A percentile compares a stretch with the other conserved stretches of the same genome.
phyloP scores from a whole-genome alignment of 2,797 vertebrate species.

The Malacoctenus gilli region DNA sequence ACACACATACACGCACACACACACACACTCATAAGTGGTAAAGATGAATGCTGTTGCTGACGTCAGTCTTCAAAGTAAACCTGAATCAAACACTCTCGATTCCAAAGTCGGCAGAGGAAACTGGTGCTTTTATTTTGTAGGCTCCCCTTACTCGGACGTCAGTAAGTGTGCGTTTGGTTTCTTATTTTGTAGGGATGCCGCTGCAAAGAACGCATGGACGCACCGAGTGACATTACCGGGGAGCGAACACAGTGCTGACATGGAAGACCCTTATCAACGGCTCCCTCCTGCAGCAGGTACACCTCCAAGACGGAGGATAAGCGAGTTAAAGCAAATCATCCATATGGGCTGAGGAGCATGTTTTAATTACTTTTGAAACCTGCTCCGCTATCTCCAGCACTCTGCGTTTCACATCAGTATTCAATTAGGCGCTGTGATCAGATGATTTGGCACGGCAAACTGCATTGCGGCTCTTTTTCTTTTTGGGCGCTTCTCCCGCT shows the following conservation, averaged over 20 bases:
- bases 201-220: no score
- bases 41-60: no score
- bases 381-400: constrained; percentile 52
- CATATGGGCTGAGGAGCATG: constrained; percentile 56
- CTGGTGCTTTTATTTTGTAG: no score
- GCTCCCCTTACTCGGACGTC: no score
- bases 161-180: no score
- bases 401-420: constrained; percentile 67
- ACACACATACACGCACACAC: no score
- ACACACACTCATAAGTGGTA: no score
- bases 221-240: constrained; percentile 15
- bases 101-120: no score
- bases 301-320: constrained; percentile 40
- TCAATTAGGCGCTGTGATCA: constrained; percentile 70
- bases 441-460: constrained; percentile 67
- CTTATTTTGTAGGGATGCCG: no score
- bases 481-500: constrained; percentile 20
- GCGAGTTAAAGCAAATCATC: constrained; percentile 62
- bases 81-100: no score
- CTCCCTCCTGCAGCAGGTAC: constrained; percentile 50
- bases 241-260: constrained; percentile 45
- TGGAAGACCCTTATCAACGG: constrained; percentile 52
- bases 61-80: no score
- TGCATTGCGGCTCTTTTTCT: constrained; percentile 53
- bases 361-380: constrained; percentile 70